Base-by-base conservation (phyloP, 2,113 vertebrate species). In the Athene cunicularia region DNA sequence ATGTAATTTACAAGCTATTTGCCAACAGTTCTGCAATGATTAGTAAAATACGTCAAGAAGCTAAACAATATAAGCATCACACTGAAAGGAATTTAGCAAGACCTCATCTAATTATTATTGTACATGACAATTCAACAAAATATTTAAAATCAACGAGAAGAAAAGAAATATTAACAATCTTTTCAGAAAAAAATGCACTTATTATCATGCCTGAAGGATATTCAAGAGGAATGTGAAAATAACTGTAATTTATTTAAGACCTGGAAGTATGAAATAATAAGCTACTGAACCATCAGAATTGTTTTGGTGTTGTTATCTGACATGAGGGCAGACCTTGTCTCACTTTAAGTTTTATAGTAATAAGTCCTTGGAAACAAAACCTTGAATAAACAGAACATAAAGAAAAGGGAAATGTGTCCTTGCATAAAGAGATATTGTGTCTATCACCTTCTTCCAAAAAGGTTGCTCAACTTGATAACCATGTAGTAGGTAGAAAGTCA, bases 351-450 rank as follows among this genome's bases (percentile, higher is more conserved):
- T 98, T 98, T 98, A 98, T 98, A 98, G 97, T 97, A 98, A 98
- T 98, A 98, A 98, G 98, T 97, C 98, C 98, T 98, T 98, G 98
- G 97, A 98, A 98, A 97, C 97, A 98, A 98, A 98, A 98, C 98
- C 98, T 98, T 98, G 98, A 98, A 97, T 98, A 96, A 98, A 97
- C 87, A 81, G 94, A 98, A 97, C 96, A 98, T 98, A 98, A 97
- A 97, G 97, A 98, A 98, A 98, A 95, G 97, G 98, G 92, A 98
- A 98, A 98, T 96, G 93, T 98, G 98, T 98, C 98, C 98, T 98
- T 98, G 98, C 96, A 95, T 98, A 98, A 98, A 97, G 77, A 98
- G 98, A 98, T 98, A 98, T 98, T 98, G 94, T 98, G 98, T 98
- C 98, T 98, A 98, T 98, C 98, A 98, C 98, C 97, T 98, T 98